A percentile compares a stretch with the other conserved stretches of the same genome.
phyloP scores from a whole-genome alignment of 2,888 invertebrate species.

The Pristionchus exspectatus region DNA sequence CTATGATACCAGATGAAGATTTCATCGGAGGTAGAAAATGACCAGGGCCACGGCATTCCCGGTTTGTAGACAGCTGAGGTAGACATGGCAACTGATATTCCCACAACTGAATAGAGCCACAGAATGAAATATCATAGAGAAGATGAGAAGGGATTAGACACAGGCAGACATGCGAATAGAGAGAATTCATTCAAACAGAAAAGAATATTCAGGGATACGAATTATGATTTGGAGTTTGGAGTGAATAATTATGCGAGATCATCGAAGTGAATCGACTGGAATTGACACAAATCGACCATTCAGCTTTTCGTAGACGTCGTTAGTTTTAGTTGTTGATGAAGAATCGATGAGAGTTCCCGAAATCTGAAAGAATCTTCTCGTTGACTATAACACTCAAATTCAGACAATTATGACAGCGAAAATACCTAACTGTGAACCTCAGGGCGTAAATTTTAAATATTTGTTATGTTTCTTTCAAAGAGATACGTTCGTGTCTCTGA shows the following conservation, averaged over 20 bases:
- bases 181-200: not conserved
- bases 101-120: not conserved
- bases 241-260: not conserved
- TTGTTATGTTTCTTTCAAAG: no score
- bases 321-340: not conserved
- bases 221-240: not conserved
- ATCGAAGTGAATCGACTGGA: not conserved
- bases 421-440: no score
- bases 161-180: not conserved
- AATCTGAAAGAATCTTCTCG: not conserved
- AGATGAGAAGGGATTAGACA: conserved; percentile 7
- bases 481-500: no score
- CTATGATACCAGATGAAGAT: not conserved
- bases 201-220: not conserved
- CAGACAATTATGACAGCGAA: not conserved
- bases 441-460: no score
- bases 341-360: not conserved
- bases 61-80: not conserved
- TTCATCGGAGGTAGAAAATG: not conserved
- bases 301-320: not conserved
- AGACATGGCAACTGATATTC: not conserved
- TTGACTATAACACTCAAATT: not conserved
- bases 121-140: not conserved
- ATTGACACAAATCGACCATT: not conserved
- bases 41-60: not conserved